phyloP scores from a whole-genome alignment of 2,113 vertebrate genomes.

The Globicephala melas region DNA sequence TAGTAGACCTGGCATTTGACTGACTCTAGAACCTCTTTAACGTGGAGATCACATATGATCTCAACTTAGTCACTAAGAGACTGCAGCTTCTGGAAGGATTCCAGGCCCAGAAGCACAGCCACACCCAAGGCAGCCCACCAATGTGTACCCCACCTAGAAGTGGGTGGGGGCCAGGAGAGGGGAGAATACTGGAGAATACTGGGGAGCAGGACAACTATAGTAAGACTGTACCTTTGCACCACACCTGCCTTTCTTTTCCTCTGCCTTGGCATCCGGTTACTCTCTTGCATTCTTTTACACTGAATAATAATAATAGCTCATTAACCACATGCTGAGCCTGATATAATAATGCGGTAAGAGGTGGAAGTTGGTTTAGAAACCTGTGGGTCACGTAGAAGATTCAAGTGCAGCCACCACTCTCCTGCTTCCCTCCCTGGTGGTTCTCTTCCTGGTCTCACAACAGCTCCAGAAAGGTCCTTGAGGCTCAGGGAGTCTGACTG shows the following conservation, averaged over 20 bases:
- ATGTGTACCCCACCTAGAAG: neutral
- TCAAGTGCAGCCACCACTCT: fast-evolving
- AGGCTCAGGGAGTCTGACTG: neutral
- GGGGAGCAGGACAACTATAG: neutral
- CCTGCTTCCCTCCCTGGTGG: neutral
- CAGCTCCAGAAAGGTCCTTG: neutral
- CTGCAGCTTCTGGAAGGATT: neutral
- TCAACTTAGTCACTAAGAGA: neutral
- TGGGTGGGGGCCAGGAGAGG: too few relatives aligned
- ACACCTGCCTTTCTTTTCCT: neutral
- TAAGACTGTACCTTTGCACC: neutral
- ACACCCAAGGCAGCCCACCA: neutral
- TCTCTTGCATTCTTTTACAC: neutral
- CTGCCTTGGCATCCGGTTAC: neutral
- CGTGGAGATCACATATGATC: neutral
- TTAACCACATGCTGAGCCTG: neutral
- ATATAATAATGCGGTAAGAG: neutral
- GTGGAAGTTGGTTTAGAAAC: neutral
- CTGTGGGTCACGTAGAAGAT: neutral
- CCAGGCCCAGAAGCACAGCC: neutral
- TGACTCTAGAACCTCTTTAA: neutral
- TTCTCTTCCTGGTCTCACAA: neutral
- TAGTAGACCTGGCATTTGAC: neutral
- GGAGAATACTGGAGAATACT: neutral
- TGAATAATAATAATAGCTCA: neutral